Percentiles rank a stretch among this genome's conserved stretches.
These are phyloP conservation scores for Copidosoma aretas DNA, from an alignment of 2,888 invertebrate genomes.

Conservation along the genomic window DNA sequence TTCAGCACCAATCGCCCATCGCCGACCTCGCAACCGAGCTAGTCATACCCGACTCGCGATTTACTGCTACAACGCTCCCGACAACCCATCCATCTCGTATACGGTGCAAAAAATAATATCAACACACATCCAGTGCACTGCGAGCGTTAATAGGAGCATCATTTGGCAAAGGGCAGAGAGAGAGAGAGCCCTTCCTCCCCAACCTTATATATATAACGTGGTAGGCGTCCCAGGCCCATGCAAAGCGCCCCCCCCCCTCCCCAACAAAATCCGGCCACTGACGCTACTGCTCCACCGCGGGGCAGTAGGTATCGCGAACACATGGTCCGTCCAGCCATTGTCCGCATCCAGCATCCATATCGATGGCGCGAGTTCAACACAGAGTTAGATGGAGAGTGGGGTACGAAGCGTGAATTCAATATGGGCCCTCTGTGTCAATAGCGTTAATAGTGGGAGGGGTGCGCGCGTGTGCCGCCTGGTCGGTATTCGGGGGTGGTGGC, in stretches of 20 bases:
- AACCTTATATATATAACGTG: too few species aligned
- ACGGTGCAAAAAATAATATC: background rate
- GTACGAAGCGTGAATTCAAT: constrained; percentile 47
- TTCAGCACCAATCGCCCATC: background rate
- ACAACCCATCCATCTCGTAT: background rate
- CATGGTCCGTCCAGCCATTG: constrained; percentile 29
- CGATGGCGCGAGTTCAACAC: too few species aligned
- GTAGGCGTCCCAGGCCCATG: background rate
- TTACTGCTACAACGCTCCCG: constrained; percentile 12
- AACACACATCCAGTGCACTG: background rate
- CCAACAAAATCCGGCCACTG: too few species aligned
- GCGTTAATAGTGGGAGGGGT: constrained; percentile 50
- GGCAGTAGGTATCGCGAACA: constrained; percentile 24
- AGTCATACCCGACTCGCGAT: constrained; percentile 19
- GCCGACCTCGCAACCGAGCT: background rate
- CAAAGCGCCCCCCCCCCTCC: background rate
- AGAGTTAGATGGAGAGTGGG: too few species aligned
- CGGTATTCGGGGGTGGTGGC: constrained; percentile 54
- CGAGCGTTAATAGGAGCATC: constrained; percentile 2
- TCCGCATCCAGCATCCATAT: background rate
- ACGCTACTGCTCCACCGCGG: background rate
- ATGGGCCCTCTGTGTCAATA: constrained; percentile 53
- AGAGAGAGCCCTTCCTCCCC: background rate
- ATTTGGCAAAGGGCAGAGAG: background rate
- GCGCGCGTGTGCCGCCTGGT: constrained; percentile 4